Evolutionary conservation across 2,113 vertebrate genomes (phyloP).

Genomic region (Indicator indicator): DNA sequence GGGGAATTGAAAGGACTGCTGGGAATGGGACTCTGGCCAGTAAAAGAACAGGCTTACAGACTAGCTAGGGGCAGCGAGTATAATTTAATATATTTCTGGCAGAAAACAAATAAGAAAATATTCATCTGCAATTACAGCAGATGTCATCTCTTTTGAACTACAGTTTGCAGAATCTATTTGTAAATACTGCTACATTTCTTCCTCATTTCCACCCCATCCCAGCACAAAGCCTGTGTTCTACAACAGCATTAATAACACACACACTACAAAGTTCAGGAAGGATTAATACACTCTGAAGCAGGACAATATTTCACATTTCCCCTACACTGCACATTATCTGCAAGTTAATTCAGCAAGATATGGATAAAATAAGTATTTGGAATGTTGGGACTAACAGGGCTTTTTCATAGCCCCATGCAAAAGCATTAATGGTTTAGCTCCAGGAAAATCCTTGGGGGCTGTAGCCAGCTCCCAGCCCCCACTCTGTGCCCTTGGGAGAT

Average conservation of each 20-base stretch:
- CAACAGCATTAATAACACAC: background rate
- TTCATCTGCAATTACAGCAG: constrained; percentile 64
- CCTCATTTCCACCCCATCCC: background rate
- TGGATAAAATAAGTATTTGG: background rate
- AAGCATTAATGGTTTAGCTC: background rate
- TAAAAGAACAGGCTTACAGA: constrained; percentile 21
- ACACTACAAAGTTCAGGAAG: background rate
- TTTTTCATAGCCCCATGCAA: background rate
- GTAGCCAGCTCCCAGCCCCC: background rate
- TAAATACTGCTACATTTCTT: constrained; percentile 16
- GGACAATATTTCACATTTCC: constrained; percentile 18
- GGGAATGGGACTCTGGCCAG: constrained; percentile 36
- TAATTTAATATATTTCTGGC: constrained; percentile 69
- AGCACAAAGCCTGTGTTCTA: background rate
- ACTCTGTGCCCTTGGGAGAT: background rate
- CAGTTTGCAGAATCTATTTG: constrained; percentile 58
- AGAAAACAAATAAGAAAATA: constrained; percentile 58
- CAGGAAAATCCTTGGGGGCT: background rate
- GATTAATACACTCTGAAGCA: background rate
- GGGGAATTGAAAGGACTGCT: constrained; percentile 58
- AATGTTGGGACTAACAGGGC: background rate
- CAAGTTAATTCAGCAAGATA: constrained; percentile 21
- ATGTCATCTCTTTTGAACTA: constrained; percentile 55
- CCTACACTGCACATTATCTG: constrained; percentile 1
- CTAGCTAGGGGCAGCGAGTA: constrained; percentile 26